These are phyloP conservation scores for Yponomeuta plumbellus DNA, from an alignment of 2,888 invertebrate species.

Conservation along the genomic window DNA sequence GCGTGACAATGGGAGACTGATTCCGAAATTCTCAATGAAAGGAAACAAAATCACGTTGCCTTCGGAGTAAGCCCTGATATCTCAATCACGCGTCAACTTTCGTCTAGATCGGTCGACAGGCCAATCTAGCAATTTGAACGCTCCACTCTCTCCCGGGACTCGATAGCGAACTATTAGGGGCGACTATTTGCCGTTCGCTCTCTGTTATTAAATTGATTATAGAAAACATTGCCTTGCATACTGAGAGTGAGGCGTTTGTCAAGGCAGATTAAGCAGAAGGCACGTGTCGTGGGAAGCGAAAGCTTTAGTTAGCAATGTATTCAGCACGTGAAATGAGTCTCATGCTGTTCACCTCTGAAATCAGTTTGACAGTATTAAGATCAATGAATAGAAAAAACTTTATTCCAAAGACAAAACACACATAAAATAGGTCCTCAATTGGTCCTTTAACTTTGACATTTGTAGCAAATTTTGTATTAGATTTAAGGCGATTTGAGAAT, in stretches of 20 bases:
- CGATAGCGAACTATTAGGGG: slow-evolving; percentile 15
- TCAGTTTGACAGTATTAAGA: too few relatives aligned
- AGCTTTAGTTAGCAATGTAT: not conserved
- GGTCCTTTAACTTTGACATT: too few relatives aligned
- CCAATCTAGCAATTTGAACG: slow-evolving; percentile 26
- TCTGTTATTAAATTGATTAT: slow-evolving; percentile 17
- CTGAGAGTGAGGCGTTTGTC: slow-evolving; percentile 8
- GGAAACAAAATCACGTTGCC: not conserved
- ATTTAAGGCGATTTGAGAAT: too few relatives aligned
- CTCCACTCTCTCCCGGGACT: slow-evolving; percentile 34
- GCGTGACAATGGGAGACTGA: too few relatives aligned
- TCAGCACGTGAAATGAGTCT: not conserved
- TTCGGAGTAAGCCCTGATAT: slow-evolving; percentile 12
- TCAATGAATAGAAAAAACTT: too few relatives aligned
- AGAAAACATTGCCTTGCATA: slow-evolving; percentile 12
- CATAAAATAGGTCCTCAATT: too few relatives aligned
- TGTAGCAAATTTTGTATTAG: too few relatives aligned
- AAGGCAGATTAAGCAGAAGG: not conserved
- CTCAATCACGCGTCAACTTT: slow-evolving; percentile 36
- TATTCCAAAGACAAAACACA: too few relatives aligned
- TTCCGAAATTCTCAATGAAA: too few relatives aligned
- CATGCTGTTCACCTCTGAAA: too few relatives aligned
- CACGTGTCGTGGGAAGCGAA: not conserved
- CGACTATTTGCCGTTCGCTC: slow-evolving; percentile 11
- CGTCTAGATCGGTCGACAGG: slow-evolving; percentile 32